Base-by-base conservation (phyloP, 2,797 vertebrate species). In the Bovichtus variegatus region DNA sequence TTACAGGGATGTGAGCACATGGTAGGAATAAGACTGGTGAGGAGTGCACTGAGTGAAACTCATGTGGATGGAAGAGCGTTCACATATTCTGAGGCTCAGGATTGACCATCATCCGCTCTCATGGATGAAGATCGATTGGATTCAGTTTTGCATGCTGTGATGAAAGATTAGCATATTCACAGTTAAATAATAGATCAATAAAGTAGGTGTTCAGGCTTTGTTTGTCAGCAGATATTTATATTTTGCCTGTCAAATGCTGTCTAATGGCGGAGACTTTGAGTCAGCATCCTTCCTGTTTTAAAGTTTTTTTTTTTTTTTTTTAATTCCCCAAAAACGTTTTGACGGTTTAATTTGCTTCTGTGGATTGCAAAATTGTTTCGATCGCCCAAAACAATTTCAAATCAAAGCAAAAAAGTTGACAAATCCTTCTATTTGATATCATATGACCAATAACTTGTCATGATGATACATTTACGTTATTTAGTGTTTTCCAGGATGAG, bases 31-130 rank as follows among this genome's bases (percentile, higher is more conserved):
- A 46, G 51, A 74, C 64, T 12, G 10, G 19, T 40, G 41, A n/a
- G 65, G 70, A 31, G 68, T 64, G 25, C 84, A 71, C 79, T 86
- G 72, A 74, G 61, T 76, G 59, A 51, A 58, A 55, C 64, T 76
- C 41, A 69, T 83, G 80, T 62, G 66, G 73, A 78, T 31, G 3
- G 60, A 51, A 54, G 43, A 36, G 71, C 50, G 18, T n/a, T 57
- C 34, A 50, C 64, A 76, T 54, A 65, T 49, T 71, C n/a, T 5
- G 15, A 27, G 36, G 34, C 64, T 73, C 81, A 62, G 44, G 19
- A 13, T 86, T 75, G 55, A 74, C 12, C 9, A 25, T 67, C 76
- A 72, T 75, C 60, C 10, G 63, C 66, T 72, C 69, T 69, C 46
- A 8, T 19, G 40, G 49, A 76, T 63, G 55, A 63, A 68, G 21